phyloP scores from a whole-genome alignment of 2,797 vertebrate species.

The Avahi laniger region DNA sequence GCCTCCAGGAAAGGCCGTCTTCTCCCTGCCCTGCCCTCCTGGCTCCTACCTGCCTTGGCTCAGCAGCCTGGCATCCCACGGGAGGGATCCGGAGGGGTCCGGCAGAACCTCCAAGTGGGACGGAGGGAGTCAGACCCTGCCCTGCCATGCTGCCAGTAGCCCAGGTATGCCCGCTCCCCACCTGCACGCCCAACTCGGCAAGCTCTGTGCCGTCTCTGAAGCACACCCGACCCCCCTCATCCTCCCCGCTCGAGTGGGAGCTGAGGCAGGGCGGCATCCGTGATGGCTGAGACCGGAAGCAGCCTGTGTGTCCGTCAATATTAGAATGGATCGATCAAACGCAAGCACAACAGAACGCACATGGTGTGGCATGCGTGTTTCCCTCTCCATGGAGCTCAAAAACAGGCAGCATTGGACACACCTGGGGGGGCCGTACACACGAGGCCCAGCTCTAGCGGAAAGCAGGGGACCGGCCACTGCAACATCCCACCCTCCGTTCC shows the following conservation, averaged over 20 bases:
- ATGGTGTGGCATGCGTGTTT: rapidly evolving
- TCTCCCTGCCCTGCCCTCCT: background rate
- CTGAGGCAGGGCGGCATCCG: too few species aligned
- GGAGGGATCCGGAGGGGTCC: background rate
- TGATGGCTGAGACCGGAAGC: too few species aligned
- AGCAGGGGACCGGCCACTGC: rapidly evolving
- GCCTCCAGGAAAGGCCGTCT: rapidly evolving
- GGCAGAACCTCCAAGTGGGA: background rate
- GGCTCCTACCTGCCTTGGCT: background rate
- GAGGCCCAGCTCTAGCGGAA: background rate
- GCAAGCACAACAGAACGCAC: background rate
- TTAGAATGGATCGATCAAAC: background rate
- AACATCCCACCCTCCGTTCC: too few species aligned
- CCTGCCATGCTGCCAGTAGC: background rate
- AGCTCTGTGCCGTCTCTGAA: background rate
- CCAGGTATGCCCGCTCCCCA: background rate
- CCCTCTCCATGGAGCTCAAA: background rate
- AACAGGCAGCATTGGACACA: background rate
- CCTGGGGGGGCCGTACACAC: rapidly evolving
- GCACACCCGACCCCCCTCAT: background rate
- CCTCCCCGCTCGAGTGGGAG: background rate
- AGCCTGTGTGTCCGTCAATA: too few species aligned
- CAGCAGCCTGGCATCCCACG: background rate
- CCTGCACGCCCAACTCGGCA: background rate
- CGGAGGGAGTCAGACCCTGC: background rate